Evolutionary conservation across 2,113 vertebrate genomes (phyloP), one percentile per base, ranked within the genome.

Genomic region (Noturus placidus): DNA sequence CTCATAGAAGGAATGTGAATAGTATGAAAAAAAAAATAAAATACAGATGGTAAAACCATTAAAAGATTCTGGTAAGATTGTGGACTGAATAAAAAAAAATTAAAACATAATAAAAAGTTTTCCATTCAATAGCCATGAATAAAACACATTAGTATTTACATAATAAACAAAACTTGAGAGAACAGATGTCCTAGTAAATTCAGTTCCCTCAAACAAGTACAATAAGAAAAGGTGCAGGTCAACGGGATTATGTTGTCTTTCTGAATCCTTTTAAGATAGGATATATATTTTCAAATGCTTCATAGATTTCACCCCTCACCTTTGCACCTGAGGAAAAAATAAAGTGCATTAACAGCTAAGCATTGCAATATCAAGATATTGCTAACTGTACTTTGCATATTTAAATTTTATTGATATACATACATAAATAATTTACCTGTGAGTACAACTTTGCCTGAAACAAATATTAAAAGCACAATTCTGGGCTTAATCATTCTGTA

Each of bases 401-500:
- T 38, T 42, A 17, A 76, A 25, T 59, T 59, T 57, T 25, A 5
- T 86, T 89, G 33, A 91, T 9, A 81, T 61, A 84, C 35, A 59
- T 65, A 20, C 22, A 19, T 46, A 8, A 82, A 50, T 0, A 82
- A 91, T 95, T 96, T 94, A 99, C 98, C 98, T 93, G 98, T 99
- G 92, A 99, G 96, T 89, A 99, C 98, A 90, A 99, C 98, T 94
- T 99, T 99, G 90, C 98, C 98, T 91, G 98, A 99, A 90, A 99
- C 98, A 94, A 99, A 99, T 93, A 99, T 99, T 91, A 99, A 96
- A 85, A 99, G 94, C 72, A 99, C 98, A 89, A 99, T 99, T 96
- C 98, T 97, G 89, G 98, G 98, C 92, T 99, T 99, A 95, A 99
- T 99, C 98, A 99, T 99, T 94, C 98, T 96, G 94, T 99, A 99